phyloP scores from a whole-genome alignment of 35 echinoderm and acorn worm species.

The Apostichopus japonicus region DNA sequence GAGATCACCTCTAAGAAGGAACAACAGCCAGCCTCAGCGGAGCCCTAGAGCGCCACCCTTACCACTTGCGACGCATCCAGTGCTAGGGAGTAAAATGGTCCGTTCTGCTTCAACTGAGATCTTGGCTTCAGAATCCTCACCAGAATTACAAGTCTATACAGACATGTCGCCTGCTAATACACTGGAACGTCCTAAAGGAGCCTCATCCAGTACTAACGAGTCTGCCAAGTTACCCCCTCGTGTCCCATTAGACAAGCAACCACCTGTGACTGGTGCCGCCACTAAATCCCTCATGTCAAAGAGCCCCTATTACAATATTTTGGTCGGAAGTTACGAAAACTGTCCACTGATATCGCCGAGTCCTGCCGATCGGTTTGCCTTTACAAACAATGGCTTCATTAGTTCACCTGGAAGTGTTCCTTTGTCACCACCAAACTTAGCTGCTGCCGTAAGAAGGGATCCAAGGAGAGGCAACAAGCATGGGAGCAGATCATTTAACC shows the following conservation, averaged over 20 bases:
- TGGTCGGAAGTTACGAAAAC: conserved; percentile 82
- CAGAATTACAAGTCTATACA: neutral
- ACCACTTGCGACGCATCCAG: conserved; percentile 33
- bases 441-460: neutral
- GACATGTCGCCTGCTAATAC: conserved; percentile 51
- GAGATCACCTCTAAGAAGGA: conserved; percentile 37
- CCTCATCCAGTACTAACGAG: neutral
- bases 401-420: conserved; percentile 52
- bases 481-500: conserved; percentile 13
- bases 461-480: conserved; percentile 16
- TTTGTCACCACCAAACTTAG: conserved; percentile 17
- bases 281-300: conserved; percentile 12
- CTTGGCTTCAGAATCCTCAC: neutral
- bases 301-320: conserved; percentile 65
- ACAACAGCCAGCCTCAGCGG: conserved; percentile 42
- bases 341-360: conserved; percentile 77
- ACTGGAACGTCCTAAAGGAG: neutral
- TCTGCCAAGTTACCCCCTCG: conserved; percentile 31
- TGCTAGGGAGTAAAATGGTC: conserved; percentile 1
- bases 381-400: conserved; percentile 65
- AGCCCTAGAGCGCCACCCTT: conserved; percentile 47
- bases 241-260: neutral
- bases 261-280: neutral
- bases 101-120: conserved; percentile 20
- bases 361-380: conserved; percentile 42